phyloP scores from a whole-genome alignment of 2,113 vertebrate species.

The Nothocercus julius region DNA sequence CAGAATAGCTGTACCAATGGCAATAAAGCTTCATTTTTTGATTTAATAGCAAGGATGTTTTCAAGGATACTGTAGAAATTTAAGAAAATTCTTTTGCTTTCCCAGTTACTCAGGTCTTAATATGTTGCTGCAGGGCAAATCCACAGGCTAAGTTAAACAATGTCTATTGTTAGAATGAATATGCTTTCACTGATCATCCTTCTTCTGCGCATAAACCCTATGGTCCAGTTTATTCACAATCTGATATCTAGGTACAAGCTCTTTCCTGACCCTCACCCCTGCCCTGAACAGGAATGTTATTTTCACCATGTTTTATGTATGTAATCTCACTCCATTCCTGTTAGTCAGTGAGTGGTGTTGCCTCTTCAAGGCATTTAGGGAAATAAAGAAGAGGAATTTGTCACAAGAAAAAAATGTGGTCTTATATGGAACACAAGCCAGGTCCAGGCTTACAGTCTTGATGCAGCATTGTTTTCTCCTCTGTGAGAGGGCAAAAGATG shows the following conservation, averaged over 20 bases:
- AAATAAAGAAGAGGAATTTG: neutral
- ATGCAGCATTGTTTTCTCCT: neutral
- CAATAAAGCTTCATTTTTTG: neutral
- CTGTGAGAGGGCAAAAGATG: neutral
- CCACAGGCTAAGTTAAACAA: neutral
- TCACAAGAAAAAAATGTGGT: neutral
- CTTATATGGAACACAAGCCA: neutral
- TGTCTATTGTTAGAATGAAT: neutral
- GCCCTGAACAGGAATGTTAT: neutral
- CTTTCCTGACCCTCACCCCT: neutral
- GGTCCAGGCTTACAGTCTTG: neutral
- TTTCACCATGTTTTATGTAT: neutral
- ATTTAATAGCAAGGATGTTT: neutral
- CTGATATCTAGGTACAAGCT: neutral
- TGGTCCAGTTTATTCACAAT: neutral
- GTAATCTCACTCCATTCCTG: neutral
- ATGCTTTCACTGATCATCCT: neutral
- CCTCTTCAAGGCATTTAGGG: neutral
- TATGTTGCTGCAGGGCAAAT: neutral
- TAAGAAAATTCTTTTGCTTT: neutral
- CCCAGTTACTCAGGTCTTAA: neutral
- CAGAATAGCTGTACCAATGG: neutral
- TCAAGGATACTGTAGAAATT: neutral
- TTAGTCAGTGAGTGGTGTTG: neutral
- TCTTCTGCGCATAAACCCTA: neutral